Evolutionary conservation across 2,797 vertebrate species (phyloP), one percentile per base, ranked within the genome.

Genomic region (Lepidocolaptes lacrymiger): DNA sequence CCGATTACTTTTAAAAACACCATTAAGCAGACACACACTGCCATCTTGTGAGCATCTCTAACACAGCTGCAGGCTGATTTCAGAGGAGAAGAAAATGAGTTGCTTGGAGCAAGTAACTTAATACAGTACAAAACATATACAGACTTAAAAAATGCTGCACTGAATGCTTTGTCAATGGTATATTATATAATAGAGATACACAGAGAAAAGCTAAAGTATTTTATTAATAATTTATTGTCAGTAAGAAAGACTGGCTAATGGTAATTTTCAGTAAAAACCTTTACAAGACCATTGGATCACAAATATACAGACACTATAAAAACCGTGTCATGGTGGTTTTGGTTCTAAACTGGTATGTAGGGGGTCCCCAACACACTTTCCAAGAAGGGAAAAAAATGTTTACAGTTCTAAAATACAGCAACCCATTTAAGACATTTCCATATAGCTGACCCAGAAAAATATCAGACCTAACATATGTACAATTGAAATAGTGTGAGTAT

Each of bases 201-300:
- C 95, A 96, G 97, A 91, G 79, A 71, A 84, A 91, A 80, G 95
- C 96, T 97, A 94, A 96, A 93, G 97, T 98, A 97, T 99, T 99
- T 99, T 98, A 99, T 99, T 99, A 99, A 99, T 99, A 99, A 99
- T 99, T 99, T 99, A 99, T 99, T 99, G 99, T 99, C 99, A 99
- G 98, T 99, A 99, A 99, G 99, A 99, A 99, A 99, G 99, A 98
- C 98, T 98, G 98, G 98, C 99, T 99, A 98, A 99, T 99, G 99
- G 98, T 98, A 99, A 98, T 99, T 99, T 98, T 99, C 98, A 98
- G 99, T 99, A 99, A 99, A 99, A 99, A 99, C 98, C 98, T 99
- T 99, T 99, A 99, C 99, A 99, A 99, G 99, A 99, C 98, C 98
- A 97, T 99, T 98, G 98, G 98, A 98, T 98, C 98, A 98, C 98